Percentiles rank a stretch among this genome's conserved stretches.
Evolutionary conservation across 2,113 vertebrate genomes (phyloP).

Genomic region (Phalacrocorax carbo): DNA sequence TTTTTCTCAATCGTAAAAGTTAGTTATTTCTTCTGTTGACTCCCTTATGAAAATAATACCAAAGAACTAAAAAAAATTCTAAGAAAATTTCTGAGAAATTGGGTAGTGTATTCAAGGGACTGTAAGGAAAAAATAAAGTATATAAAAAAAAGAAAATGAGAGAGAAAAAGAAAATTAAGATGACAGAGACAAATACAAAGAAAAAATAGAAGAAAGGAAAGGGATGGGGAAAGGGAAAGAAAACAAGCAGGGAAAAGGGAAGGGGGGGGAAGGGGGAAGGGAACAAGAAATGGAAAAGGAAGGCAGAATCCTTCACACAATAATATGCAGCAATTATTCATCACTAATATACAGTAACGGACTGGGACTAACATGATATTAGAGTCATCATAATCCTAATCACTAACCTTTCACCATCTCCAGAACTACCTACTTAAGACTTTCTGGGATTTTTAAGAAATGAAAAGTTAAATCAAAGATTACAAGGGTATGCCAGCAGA

Average conservation of each 20-base stretch:
- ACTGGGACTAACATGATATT: background rate
- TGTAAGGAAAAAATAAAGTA: background rate
- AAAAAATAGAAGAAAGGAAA: background rate
- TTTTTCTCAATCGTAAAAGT: background rate
- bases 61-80: background rate
- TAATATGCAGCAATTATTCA: background rate
- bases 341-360: background rate
- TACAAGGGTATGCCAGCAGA: background rate
- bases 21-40: background rate
- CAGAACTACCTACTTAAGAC: no score
- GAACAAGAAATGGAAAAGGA: background rate
- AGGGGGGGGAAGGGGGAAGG: background rate
- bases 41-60: background rate
- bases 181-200: background rate
- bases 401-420: no score
- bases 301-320: background rate
- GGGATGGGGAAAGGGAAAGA: no score
- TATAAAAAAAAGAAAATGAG: no score
- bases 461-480: background rate
- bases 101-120: background rate
- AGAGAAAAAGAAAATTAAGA: no score
- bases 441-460: background rate
- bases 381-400: background rate
- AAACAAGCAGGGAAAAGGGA: no score
- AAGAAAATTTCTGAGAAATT: background rate